phyloP scores from a whole-genome alignment of 2,888 invertebrate species.

The Microdon myrmicae region DNA sequence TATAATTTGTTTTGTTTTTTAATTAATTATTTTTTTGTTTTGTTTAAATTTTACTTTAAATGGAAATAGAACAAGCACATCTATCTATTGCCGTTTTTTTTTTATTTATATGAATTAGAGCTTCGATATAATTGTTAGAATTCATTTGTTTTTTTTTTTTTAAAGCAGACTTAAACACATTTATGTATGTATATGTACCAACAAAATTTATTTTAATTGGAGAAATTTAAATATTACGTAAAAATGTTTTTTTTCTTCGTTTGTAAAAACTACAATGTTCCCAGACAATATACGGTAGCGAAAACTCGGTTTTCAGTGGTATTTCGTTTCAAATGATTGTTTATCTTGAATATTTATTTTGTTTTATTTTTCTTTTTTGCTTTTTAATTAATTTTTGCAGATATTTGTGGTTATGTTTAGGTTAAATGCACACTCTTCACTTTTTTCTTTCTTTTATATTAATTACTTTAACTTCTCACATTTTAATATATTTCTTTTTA shows the following conservation, averaged over 20 bases:
- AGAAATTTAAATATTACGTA: too few relatives aligned
- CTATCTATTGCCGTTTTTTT: too few relatives aligned
- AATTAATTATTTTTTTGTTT: too few relatives aligned
- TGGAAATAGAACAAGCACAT: too few relatives aligned
- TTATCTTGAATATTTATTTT: conserved; percentile 27
- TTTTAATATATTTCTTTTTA: conserved; percentile 54
- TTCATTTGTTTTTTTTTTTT: neutral
- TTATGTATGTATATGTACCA: neutral
- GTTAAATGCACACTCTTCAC: conserved; percentile 61
- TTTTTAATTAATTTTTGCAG: conserved; percentile 2
- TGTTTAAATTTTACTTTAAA: too few relatives aligned
- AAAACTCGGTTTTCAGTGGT: too few relatives aligned
- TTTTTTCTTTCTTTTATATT: conserved; percentile 48
- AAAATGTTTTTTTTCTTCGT: too few relatives aligned
- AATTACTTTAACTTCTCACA: conserved; percentile 48
- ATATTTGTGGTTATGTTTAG: conserved; percentile 35
- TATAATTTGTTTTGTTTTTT: too few relatives aligned
- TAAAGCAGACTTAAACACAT: too few relatives aligned
- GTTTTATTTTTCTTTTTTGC: conserved; percentile 10
- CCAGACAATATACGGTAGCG: conserved; percentile 29
- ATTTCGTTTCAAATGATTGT: conserved; percentile 2
- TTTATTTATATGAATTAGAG: too few relatives aligned
- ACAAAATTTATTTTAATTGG: too few relatives aligned
- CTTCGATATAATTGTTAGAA: too few relatives aligned
- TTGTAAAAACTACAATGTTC: conserved; percentile 29